Conservation (phyloP, 2,113 vertebrate species). For the Trogon melanurus region DNA sequence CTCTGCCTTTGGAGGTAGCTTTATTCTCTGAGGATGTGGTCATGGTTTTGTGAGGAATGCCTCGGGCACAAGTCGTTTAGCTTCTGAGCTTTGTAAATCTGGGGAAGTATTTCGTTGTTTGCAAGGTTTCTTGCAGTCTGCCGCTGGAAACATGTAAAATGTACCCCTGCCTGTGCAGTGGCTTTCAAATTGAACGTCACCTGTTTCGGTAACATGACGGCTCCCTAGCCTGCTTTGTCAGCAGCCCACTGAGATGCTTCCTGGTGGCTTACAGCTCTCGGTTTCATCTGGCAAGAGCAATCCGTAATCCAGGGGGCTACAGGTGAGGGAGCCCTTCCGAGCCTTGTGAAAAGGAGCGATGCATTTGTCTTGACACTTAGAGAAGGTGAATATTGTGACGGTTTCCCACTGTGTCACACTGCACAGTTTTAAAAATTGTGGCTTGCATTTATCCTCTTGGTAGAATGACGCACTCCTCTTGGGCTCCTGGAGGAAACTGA, state of each 20-base stretch:
- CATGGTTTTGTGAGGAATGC: background rate
- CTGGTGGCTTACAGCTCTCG: constrained; percentile 26
- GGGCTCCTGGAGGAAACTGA: constrained; percentile 53
- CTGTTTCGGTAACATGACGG: accelerated
- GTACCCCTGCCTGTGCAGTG: background rate
- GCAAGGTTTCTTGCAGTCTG: background rate
- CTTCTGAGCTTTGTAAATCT: background rate
- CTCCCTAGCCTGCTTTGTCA: constrained; percentile 45
- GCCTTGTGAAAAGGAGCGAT: background rate
- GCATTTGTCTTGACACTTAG: background rate
- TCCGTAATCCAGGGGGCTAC: constrained; percentile 5
- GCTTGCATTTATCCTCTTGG: constrained; percentile 21
- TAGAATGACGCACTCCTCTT: background rate
- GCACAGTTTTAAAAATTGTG: background rate
- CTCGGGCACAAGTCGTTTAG: background rate
- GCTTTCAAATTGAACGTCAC: background rate
- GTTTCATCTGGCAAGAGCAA: constrained; percentile 12
- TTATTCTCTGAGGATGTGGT: accelerated
- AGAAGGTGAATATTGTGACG: background rate
- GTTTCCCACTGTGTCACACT: background rate
- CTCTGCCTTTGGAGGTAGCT: background rate
- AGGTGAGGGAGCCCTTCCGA: background rate
- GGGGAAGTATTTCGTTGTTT: background rate
- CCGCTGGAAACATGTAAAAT: background rate
- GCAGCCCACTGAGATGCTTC: constrained; percentile 40